phyloP scores from a whole-genome alignment of 2,888 invertebrate species.

The Amphipyra tragopoginis region DNA sequence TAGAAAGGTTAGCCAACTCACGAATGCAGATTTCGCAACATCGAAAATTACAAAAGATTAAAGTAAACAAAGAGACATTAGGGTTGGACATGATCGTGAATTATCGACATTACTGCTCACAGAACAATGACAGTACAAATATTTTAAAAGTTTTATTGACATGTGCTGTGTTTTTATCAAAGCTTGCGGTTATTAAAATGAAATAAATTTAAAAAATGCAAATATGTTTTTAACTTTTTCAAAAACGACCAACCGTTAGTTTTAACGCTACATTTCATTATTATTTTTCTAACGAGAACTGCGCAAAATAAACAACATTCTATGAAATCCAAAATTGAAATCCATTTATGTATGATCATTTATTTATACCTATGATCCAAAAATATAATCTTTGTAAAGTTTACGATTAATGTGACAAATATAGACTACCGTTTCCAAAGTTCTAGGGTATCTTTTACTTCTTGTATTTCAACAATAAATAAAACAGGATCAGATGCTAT shows the following conservation, averaged over 20 bases:
- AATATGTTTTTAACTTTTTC: too few species aligned
- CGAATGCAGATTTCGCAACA: constrained; percentile 22
- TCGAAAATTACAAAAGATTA: neutral
- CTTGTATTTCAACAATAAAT: constrained; percentile 55
- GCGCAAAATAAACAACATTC: too few species aligned
- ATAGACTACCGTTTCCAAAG: constrained; percentile 39
- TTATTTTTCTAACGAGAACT: too few species aligned
- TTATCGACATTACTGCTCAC: neutral
- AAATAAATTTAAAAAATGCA: too few species aligned
- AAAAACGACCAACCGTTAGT: too few species aligned
- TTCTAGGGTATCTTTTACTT: constrained; percentile 46
- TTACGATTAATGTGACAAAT: neutral
- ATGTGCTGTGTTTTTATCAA: neutral
- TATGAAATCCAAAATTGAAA: too few species aligned
- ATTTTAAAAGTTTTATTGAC: constrained; percentile 9
- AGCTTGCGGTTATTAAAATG: neutral
- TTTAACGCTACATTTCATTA: too few species aligned
- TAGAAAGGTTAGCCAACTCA: constrained; percentile 47
- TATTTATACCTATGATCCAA: too few species aligned
- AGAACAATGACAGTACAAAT: neutral
- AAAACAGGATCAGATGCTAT: constrained; percentile 47
- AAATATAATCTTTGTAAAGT: too few species aligned
- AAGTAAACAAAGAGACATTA: neutral
- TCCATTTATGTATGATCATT: too few species aligned
- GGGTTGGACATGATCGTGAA: neutral